These are phyloP conservation scores for Xiphorhynchus erythropygius DNA, from an alignment of 2,797 vertebrate genomes.

Conservation along the genomic window DNA sequence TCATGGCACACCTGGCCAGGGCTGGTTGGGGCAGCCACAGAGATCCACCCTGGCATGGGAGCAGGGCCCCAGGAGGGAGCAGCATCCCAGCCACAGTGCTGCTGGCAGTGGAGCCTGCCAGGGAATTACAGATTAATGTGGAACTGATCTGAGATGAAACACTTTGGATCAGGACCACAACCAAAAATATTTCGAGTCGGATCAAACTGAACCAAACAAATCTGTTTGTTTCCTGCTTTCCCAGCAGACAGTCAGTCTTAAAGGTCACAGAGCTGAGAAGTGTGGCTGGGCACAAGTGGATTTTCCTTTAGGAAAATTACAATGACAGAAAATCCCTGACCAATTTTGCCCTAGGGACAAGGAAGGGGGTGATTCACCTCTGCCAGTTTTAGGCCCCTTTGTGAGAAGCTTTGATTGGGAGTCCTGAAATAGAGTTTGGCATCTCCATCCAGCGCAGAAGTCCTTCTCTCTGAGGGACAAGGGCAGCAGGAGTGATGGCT, in stretches of 20 bases:
- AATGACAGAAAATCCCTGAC: slow-evolving; percentile 15
- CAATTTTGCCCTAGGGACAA: neutral
- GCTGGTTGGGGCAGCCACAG: neutral
- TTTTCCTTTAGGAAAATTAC: slow-evolving; percentile 46
- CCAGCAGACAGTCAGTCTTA: slow-evolving; percentile 50
- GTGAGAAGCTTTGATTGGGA: neutral
- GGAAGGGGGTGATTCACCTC: neutral
- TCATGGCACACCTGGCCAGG: neutral
- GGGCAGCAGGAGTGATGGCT: neutral
- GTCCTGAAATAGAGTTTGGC: neutral
- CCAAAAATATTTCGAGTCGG: slow-evolving; percentile 25
- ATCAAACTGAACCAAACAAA: slow-evolving; percentile 59
- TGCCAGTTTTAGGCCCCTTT: neutral
- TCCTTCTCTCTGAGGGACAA: neutral
- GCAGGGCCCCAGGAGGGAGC: neutral
- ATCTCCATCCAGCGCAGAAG: neutral
- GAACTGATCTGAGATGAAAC: slow-evolving; percentile 61
- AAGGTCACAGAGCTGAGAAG: slow-evolving; percentile 54
- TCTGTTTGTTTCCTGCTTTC: slow-evolving; percentile 64
- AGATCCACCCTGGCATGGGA: neutral
- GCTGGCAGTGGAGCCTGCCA: neutral
- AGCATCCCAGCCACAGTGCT: neutral
- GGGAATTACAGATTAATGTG: slow-evolving; percentile 49
- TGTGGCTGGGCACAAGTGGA: neutral
- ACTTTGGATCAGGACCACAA: slow-evolving; percentile 32